phyloP scores from a whole-genome alignment of 1,140 invertebrate genomes.

The Stenopsyche tienmushanensis region DNA sequence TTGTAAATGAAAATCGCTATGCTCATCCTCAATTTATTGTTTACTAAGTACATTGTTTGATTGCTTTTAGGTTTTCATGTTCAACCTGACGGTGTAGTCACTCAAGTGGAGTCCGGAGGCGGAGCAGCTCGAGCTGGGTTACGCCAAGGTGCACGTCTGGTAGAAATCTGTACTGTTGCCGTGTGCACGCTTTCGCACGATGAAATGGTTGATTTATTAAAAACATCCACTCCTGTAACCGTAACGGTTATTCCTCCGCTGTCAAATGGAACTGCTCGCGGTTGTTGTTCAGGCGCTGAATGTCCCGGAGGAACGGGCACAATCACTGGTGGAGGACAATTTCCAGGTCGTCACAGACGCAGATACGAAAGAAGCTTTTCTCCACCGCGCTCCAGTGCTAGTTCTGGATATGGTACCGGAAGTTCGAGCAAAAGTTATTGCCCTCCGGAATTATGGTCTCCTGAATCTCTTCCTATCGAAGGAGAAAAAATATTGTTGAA shows the following conservation, averaged over 20 bases:
- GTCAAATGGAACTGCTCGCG: conserved; percentile 53
- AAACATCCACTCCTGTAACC: conserved; percentile 84
- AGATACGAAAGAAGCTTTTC: conserved; percentile 74
- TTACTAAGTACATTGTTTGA: not conserved
- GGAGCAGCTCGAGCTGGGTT: conserved; percentile 89
- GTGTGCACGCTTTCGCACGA: conserved; percentile 89
- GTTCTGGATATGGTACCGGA: conserved; percentile 82
- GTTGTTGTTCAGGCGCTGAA: conserved; percentile 46
- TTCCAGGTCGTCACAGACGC: conserved; percentile 57
- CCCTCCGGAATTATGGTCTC: conserved; percentile 56
- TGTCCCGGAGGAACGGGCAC: conserved; percentile 42
- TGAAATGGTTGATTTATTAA: conserved; percentile 90
- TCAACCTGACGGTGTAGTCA: conserved; percentile 92
- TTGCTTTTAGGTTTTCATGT: conserved; percentile 81
- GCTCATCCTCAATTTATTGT: conserved; percentile 6
- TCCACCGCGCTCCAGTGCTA: conserved; percentile 78
- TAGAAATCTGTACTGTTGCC: conserved; percentile 90
- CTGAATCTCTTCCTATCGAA: conserved; percentile 31
- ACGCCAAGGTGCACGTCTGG: conserved; percentile 82
- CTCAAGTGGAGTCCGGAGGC: conserved; percentile 86
- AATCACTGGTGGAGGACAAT: conserved; percentile 45
- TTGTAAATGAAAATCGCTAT: not conserved
- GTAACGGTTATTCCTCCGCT: conserved; percentile 74
- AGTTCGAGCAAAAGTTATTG: conserved; percentile 66
- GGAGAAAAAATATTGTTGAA: conserved; percentile 16